Percentiles rank a stretch among this genome's conserved stretches.
These are phyloP conservation scores for Cettia cetti DNA, from an alignment of 2,113 vertebrate genomes.

Conservation along the genomic window DNA sequence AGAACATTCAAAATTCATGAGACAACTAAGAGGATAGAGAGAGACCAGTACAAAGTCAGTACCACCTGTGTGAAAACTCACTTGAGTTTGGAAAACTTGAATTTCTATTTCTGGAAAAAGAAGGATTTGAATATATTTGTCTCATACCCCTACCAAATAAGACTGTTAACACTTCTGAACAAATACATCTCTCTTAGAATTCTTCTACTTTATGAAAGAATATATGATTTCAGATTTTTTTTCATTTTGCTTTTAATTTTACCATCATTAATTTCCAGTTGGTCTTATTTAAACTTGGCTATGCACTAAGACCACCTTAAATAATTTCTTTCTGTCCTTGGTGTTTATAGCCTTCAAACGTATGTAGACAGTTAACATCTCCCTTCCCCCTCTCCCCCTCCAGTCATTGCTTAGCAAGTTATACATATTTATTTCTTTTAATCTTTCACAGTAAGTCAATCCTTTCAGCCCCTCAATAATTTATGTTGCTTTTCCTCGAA, in stretches of 20 bases:
- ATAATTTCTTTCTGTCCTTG: not conserved
- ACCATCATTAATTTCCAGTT: not conserved
- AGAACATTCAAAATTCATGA: not conserved
- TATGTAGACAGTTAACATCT: conserved; percentile 2
- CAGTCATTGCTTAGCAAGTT: conserved; percentile 41
- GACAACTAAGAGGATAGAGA: not conserved
- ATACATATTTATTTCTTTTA: conserved; percentile 70
- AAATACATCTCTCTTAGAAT: not conserved
- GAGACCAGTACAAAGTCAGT: not conserved
- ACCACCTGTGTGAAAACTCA: not conserved
- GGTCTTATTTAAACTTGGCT: not conserved
- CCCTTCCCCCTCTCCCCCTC: not conserved
- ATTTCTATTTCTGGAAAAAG: not conserved
- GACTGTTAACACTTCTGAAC: not conserved
- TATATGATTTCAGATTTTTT: not conserved
- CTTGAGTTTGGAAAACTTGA: not conserved
- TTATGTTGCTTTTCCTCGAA: conserved; percentile 57
- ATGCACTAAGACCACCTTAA: not conserved
- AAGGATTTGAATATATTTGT: not conserved
- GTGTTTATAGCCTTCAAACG: conserved; percentile 27
- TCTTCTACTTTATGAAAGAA: not conserved
- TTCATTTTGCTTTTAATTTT: not conserved
- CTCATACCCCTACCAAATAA: not conserved
- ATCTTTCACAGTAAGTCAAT: conserved; percentile 53
- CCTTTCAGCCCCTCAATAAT: conserved; percentile 58